Evolutionary conservation across 2,797 vertebrate genomes (phyloP), one percentile per base, ranked within the genome.

Genomic region (Protosalanx chinensis): DNA sequence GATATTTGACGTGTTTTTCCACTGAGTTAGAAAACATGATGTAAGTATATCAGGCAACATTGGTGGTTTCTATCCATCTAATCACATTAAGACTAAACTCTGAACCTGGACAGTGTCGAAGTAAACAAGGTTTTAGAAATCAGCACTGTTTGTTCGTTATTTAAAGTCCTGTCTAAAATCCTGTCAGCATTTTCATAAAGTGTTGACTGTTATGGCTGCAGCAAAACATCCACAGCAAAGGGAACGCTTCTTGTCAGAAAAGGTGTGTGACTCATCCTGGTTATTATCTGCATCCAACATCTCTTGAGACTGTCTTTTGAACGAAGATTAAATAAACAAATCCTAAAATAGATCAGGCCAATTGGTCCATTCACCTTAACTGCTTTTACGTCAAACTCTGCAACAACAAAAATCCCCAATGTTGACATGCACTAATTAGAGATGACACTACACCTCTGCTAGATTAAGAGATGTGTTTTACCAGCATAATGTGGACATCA

Each of bases 91-190:
- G 80, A 86, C 84, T 86, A 79, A 87, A 84, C 86, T 89, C 80
- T 60, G 81, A 67, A 84, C 67, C 69, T 62, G 67, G 86, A 81
- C 75, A 84, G 84, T 35, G 79, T 83, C 83, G 75, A 86, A 82
- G 82, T 85, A 90, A 92, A 91, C 88, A 88, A 82, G 81, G 78
- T 86, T 88, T 90, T 89, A 81, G 79, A 81, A 79, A 88, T 83
- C 87, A 86, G 72, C 78, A 80, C 82, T 79, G 83, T 88, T 87
- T 85, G 84, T 88, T 89, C 88, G 85, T 76, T 79, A 67, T 89
- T 91, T 89, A 87, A 88, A 88, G 79, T 82, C 76, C 73, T 69
- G 72, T 64, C 84, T 86, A 82, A 85, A 88, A 76, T 77, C 72
- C 74, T 84, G 84, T 85, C 83, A 79, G 82, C 27, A 18, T 66